Percentiles rank a stretch among this genome's conserved stretches.
These are phyloP conservation scores for Eulimnadia texana DNA, from an alignment of 1,140 invertebrate genomes.

Conservation along the genomic window DNA sequence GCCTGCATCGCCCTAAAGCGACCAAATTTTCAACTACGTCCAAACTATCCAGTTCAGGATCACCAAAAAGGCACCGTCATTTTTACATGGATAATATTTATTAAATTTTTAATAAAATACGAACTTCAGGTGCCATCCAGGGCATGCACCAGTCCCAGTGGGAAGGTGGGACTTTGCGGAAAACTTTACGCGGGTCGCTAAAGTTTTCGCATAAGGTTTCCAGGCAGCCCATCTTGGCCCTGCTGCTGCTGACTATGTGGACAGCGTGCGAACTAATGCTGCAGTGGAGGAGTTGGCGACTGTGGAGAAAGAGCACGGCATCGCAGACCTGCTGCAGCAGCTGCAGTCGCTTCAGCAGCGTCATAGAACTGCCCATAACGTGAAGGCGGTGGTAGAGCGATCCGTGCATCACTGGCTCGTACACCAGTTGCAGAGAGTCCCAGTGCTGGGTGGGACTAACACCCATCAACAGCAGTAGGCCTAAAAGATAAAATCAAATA, in stretches of 20 bases:
- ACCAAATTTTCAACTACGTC: no score
- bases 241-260: slow-evolving; percentile 25
- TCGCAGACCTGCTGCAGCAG: slow-evolving; percentile 28
- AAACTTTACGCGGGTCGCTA: slow-evolving; percentile 10
- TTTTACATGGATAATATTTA: no score
- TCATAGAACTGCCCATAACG: slow-evolving; percentile 16
- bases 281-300: slow-evolving; percentile 30
- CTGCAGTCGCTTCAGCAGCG: slow-evolving; percentile 21
- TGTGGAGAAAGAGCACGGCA: slow-evolving; percentile 32
- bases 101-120: no score
- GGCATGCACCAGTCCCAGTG: slow-evolving; percentile 19
- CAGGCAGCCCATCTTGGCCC: slow-evolving; percentile 33
- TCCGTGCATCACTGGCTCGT: slow-evolving; percentile 29
- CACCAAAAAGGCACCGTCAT: no score
- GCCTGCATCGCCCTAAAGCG: no score
- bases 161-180: slow-evolving; percentile 18
- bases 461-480: slow-evolving; percentile 30
- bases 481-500: slow-evolving; percentile 12
- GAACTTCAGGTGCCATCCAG: slow-evolving; percentile 35
- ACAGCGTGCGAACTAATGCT: slow-evolving; percentile 33
- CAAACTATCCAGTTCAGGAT: no score
- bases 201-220: slow-evolving; percentile 29
- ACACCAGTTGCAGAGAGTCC: slow-evolving; percentile 29
- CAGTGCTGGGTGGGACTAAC: slow-evolving; percentile 29
- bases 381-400: slow-evolving; percentile 30